Evolutionary conservation across 2,888 invertebrate species (phyloP).

Genomic region (Drosophila kambysellisi): DNA sequence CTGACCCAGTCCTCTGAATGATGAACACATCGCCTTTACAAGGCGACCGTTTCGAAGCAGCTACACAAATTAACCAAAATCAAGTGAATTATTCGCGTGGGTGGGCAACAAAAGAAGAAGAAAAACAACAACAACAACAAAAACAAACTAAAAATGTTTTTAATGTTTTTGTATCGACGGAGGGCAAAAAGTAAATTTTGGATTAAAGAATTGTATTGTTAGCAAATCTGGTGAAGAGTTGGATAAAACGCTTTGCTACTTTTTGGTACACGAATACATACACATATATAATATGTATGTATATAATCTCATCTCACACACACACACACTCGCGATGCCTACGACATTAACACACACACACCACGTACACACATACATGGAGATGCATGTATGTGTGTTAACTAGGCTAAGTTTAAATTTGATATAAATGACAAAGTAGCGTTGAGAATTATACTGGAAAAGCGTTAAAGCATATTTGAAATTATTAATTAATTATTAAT

Average conservation of each 20-base stretch:
- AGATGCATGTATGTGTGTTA: slow-evolving; percentile 12
- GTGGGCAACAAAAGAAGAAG: neutral
- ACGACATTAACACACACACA: slow-evolving; percentile 18
- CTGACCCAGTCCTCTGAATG: slow-evolving; percentile 58
- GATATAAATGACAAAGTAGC: slow-evolving; percentile 52
- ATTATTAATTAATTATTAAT: slow-evolving; percentile 7
- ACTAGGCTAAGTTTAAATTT: slow-evolving; percentile 52
- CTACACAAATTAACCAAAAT: slow-evolving; percentile 72
- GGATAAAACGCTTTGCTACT: slow-evolving; percentile 35
- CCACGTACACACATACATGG: slow-evolving; percentile 16
- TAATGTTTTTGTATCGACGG: slow-evolving; percentile 9
- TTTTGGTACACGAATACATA: slow-evolving; percentile 26
- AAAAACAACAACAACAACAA: neutral
- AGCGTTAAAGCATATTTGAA: slow-evolving; percentile 36
- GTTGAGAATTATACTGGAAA: slow-evolving; percentile 36
- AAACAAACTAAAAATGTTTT: neutral
- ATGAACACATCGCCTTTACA: slow-evolving; percentile 64
- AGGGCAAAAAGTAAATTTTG: slow-evolving; percentile 34
- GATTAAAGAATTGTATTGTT: slow-evolving; percentile 30
- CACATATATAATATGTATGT: slow-evolving; percentile 9
- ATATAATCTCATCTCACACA: slow-evolving; percentile 58
- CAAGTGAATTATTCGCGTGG: slow-evolving; percentile 40
- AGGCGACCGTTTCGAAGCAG: slow-evolving; percentile 67
- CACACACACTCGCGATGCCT: slow-evolving; percentile 18
- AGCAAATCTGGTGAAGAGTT: slow-evolving; percentile 30